Conservation (phyloP, 1,140 invertebrate species). For the Gonatopus flavifemur region DNA sequence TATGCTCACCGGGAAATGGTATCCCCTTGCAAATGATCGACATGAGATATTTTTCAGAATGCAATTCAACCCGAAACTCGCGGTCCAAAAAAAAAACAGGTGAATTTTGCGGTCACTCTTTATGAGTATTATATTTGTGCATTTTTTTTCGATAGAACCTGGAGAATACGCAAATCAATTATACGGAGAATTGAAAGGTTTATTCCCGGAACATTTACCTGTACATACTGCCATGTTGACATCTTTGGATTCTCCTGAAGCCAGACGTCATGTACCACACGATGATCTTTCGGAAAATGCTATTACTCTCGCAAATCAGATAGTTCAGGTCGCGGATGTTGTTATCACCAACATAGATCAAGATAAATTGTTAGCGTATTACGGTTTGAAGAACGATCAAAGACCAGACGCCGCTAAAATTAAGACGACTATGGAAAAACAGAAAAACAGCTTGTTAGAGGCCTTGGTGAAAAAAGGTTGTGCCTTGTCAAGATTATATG, state of each 20-base stretch:
- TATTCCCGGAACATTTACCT: constrained; percentile 73
- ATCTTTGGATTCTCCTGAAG: constrained; percentile 66
- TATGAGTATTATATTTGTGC: constrained; percentile 7
- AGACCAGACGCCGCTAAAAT: constrained; percentile 76
- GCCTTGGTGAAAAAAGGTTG: constrained; percentile 75
- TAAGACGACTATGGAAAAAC: constrained; percentile 82
- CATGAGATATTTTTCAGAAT: no score
- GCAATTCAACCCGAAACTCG: no score
- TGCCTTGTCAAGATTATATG: constrained; percentile 68
- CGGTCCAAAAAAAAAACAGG: not conserved
- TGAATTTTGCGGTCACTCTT: not conserved
- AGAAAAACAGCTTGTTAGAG: constrained; percentile 76
- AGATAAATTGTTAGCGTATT: constrained; percentile 72
- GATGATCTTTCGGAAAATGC: constrained; percentile 57
- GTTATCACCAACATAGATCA: constrained; percentile 75
- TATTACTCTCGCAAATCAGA: constrained; percentile 60
- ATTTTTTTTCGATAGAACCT: constrained; percentile 36
- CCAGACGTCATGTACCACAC: constrained; percentile 57
- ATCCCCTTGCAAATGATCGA: no score
- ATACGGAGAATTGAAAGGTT: constrained; percentile 73
- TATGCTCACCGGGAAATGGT: no score
- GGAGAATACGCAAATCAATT: constrained; percentile 68
- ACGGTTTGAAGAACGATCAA: constrained; percentile 79
- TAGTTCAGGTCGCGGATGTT: constrained; percentile 65
- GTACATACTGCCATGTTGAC: constrained; percentile 77